Conservation (phyloP, 2,888 invertebrate genomes). For the Tachystola acroxantha region DNA sequence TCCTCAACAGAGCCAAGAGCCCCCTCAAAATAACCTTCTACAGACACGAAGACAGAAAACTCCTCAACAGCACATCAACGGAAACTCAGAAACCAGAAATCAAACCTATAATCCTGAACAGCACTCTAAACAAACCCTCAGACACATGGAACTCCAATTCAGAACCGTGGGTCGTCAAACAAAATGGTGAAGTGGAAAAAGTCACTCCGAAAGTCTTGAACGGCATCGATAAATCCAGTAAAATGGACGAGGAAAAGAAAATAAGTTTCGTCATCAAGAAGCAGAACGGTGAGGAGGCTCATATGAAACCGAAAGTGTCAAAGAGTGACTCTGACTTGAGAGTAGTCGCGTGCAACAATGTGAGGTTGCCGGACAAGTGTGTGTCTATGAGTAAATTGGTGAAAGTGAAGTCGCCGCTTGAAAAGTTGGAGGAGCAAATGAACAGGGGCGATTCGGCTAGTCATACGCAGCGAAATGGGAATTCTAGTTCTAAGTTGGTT, state of each 20-base stretch:
- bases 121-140: conserved; percentile 51
- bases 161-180: conserved; percentile 70
- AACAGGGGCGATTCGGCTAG: conserved; percentile 46
- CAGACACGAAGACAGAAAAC: conserved; percentile 58
- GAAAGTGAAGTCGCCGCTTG: conserved; percentile 60
- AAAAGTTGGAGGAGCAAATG: conserved; percentile 69
- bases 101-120: conserved; percentile 65
- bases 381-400: conserved; percentile 47
- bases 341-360: conserved; percentile 22
- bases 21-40: conserved; percentile 66
- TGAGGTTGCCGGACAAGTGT: conserved; percentile 41
- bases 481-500: conserved; percentile 59
- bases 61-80: conserved; percentile 43
- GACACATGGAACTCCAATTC: conserved; percentile 42
- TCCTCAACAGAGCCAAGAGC: conserved; percentile 64
- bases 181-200: conserved; percentile 68
- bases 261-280: conserved; percentile 53
- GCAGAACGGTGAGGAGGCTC: conserved; percentile 43
- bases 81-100: conserved; percentile 47
- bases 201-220: conserved; percentile 50
- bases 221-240: conserved; percentile 43
- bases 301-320: conserved; percentile 38
- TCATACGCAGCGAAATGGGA: conserved; percentile 41
- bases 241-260: conserved; percentile 55
- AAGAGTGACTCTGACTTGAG: conserved; percentile 56